phyloP scores from a whole-genome alignment of 2,797 vertebrate genomes.

The Lagocephalus sceleratus region DNA sequence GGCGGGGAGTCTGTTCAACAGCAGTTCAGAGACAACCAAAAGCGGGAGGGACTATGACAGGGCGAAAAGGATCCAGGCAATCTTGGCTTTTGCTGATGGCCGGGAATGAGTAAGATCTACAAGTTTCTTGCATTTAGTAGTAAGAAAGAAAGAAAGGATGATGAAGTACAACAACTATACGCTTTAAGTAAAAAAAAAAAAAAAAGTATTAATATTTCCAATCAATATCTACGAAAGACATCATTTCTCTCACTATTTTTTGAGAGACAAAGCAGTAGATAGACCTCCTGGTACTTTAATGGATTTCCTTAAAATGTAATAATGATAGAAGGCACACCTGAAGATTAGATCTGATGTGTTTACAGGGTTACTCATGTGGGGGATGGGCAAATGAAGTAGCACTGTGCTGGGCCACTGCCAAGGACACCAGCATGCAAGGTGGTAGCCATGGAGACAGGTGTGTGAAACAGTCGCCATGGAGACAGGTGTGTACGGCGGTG shows the following conservation, averaged over 20 bases:
- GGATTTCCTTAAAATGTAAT: slow-evolving; percentile 34
- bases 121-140: too few relatives aligned
- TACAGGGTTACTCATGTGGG: slow-evolving; percentile 42
- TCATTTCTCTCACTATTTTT: too few relatives aligned
- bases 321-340: slow-evolving; percentile 32
- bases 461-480: slow-evolving; percentile 67
- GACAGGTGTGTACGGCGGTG: slow-evolving; percentile 59
- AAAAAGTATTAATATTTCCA: too few relatives aligned
- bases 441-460: slow-evolving; percentile 76
- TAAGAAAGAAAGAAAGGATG: too few relatives aligned
- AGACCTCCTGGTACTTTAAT: neutral
- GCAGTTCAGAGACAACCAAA: slow-evolving; percentile 1
- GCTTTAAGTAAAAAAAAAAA: too few relatives aligned
- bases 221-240: too few relatives aligned
- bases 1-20: slow-evolving; percentile 37
- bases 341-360: slow-evolving; percentile 36
- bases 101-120: slow-evolving; percentile 26
- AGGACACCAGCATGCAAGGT: slow-evolving; percentile 66
- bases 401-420: slow-evolving; percentile 57
- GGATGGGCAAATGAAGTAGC: slow-evolving; percentile 14
- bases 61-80: neutral
- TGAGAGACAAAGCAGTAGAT: neutral
- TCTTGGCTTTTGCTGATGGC: slow-evolving; percentile 32
- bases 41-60: too few relatives aligned
- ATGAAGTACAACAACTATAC: too few relatives aligned